Base-by-base conservation (phyloP, 2,113 vertebrate species). In the Stercorarius parasiticus region DNA sequence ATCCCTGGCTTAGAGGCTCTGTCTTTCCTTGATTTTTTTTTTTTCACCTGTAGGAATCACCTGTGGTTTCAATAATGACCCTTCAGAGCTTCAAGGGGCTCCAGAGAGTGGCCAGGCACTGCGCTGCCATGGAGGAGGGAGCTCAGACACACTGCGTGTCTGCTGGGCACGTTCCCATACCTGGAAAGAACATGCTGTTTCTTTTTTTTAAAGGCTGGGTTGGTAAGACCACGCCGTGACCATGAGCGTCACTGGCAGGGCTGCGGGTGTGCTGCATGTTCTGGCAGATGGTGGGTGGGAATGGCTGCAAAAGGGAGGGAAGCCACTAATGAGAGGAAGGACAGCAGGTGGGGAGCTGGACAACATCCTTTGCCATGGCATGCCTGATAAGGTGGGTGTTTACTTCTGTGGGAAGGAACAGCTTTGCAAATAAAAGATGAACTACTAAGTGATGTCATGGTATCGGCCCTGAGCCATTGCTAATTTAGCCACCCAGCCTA, bases 351-450 rank as follows among this genome's bases (percentile, higher is more conserved):
- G 78, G 91, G 79, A 94, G 27, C 81, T 84, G 79, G 91, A 76
- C 88, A 95, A 78, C 61, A 87, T 95, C 92, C 65, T 82, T 83
- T 52, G 79, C 84, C 23, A 25, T 87, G 88, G 89, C 69, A 61
- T 49, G 84, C 32, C 76, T 93, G 95, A 94, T 94, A 90, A 95
- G 72, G 80, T 53, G 80, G 82, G 88, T 88, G 94, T 95, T 96
- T 92, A 88, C 86, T 96, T 92, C 89, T 90, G 34, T 61, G 55
- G 76, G 92, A 95, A 97, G 93, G 86, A 95, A 90, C 59, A 95
- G 74, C 64, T 89, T 92, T 97, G 66, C 88, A 96, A 97, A 97
- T 83, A 96, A 90, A 96, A 96, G 95, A 96, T 95, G 92, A 96
- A 76, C 52, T 73, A 42, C 90, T 81, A 59, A 72, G 58, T 70